Percentiles rank a stretch among this genome's conserved stretches.
phyloP scores from a whole-genome alignment of 2,797 vertebrate genomes.

The Danio jaintianensis region DNA sequence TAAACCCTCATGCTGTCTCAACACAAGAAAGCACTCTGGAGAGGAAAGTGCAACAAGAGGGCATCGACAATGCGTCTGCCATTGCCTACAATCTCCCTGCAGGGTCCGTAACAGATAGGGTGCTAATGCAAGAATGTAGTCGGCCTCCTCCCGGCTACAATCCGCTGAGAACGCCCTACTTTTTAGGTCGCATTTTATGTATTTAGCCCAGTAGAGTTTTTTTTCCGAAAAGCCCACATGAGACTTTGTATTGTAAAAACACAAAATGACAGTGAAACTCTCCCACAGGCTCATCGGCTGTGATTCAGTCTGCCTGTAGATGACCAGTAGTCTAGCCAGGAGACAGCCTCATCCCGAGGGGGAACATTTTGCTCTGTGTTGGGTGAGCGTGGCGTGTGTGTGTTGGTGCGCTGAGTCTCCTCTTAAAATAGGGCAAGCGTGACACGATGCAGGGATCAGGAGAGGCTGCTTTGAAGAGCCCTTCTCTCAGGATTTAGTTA shows the following conservation, averaged over 20 bases:
- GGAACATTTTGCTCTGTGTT: constrained; percentile 1
- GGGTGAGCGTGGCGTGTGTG: not conserved
- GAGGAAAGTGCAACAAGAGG: constrained; percentile 36
- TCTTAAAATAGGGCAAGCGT: constrained; percentile 38
- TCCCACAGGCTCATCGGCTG: constrained; percentile 1
- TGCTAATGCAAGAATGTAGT: constrained; percentile 57
- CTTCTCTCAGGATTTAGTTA: constrained; percentile 36
- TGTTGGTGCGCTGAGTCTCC: not conserved
- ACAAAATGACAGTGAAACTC: constrained; percentile 37
- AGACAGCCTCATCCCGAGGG: constrained; percentile 8
- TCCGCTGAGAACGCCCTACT: constrained; percentile 9
- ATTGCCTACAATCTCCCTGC: constrained; percentile 26
- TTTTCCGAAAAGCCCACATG: constrained; percentile 1
- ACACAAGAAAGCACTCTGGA: constrained; percentile 60
- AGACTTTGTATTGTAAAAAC: constrained; percentile 27
- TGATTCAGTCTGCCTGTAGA: constrained; percentile 6
- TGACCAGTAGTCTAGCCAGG: constrained; percentile 1
- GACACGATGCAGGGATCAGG: constrained; percentile 31
- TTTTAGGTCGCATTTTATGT: constrained; percentile 24
- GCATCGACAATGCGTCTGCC: constrained; percentile 33
- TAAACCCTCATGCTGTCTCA: constrained; percentile 40
- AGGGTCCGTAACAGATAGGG: constrained; percentile 26
- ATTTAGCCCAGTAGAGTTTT: not conserved
- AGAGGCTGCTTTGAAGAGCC: constrained; percentile 38
- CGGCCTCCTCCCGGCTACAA: constrained; percentile 6